These are phyloP conservation scores for Lycopodina hypogea DNA, from an alignment of 37 sponge, comb jelly and placozoan species.

Conservation along the genomic window DNA sequence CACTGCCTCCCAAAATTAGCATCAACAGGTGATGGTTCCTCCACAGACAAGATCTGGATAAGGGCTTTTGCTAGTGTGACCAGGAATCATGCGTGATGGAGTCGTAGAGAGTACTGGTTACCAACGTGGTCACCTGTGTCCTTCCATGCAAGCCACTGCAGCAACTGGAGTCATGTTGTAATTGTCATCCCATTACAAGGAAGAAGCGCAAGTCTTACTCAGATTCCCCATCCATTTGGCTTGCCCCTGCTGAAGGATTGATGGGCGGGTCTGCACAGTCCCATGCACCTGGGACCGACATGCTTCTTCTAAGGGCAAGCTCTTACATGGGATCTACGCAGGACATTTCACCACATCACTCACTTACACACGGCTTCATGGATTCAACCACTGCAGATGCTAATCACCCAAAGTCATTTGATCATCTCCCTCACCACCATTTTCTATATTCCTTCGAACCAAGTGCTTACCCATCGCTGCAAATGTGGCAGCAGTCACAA, in stretches of 20 bases:
- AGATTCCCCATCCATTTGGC: too few relatives aligned
- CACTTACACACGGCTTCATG: neutral
- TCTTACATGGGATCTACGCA: neutral
- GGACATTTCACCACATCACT: neutral
- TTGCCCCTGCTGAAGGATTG: neutral
- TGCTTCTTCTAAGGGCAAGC: neutral
- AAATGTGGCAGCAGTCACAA: slow-evolving; percentile 54
- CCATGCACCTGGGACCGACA: neutral
- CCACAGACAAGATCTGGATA: neutral
- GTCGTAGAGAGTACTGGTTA: neutral
- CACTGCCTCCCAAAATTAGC: neutral
- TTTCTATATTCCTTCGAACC: slow-evolving; percentile 48
- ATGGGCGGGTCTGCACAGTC: neutral
- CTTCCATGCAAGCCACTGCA: neutral
- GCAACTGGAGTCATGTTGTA: neutral
- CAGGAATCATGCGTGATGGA: neutral
- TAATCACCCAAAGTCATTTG: slow-evolving; percentile 10
- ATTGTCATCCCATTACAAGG: neutral
- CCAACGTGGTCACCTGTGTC: neutral
- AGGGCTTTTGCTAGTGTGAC: neutral
- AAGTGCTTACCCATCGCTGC: slow-evolving; percentile 19
- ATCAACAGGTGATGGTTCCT: slow-evolving; percentile 1
- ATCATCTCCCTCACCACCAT: slow-evolving; percentile 17
- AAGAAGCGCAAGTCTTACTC: neutral
- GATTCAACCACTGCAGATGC: slow-evolving; percentile 1